Evolutionary conservation across 2,797 vertebrate species (phyloP), one percentile per base, ranked within the genome.

Genomic region (Crenichthys baileyi): DNA sequence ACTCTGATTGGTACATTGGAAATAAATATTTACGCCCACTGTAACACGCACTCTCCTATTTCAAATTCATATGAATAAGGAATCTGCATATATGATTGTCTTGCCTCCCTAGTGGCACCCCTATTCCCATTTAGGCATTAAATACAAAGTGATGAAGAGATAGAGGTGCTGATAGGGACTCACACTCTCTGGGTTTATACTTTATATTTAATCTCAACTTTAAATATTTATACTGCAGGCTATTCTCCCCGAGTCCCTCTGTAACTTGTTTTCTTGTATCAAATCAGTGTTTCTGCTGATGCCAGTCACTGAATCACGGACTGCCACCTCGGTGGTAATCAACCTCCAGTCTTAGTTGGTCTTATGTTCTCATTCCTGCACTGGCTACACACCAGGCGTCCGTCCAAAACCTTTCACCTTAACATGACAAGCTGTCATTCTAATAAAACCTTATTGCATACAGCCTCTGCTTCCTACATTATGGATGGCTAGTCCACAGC

Each of bases 401-500:
- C 61, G 73, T 70, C 70, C 81, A 60, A 73, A 86, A 87, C 76
- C 82, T 83, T 87, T 89, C 81, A 77, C 83, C 85, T 83, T 72
- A 73, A 91, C 90, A 87, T 83, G 93, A 90, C 87, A 88, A 85
- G 72, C 85, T 89, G 89, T 90, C 91, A 89, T 72, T 88, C 81
- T 90, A 87, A 90, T 88, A 87, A 91, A 90, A 73, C 77, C 82
- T 81, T 78, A 78, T 87, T 82, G 91, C 82, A 29, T 78, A 85
- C 85, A 78, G 83, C 77, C 78, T 83, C 83, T 78, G 77, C 79
- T 85, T 87, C 83, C 81, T 91, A 81, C 92, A 93, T 93, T 90
- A 93, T 92, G 85, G 84, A 91, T 92, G 90, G 79, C 46, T 16
- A 76, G 77, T 89, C 50, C 65, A 84, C 84, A 88, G 88, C 90